Evolutionary conservation across 2,113 vertebrate genomes (phyloP).

Genomic region (Chrysochloris asiatica): DNA sequence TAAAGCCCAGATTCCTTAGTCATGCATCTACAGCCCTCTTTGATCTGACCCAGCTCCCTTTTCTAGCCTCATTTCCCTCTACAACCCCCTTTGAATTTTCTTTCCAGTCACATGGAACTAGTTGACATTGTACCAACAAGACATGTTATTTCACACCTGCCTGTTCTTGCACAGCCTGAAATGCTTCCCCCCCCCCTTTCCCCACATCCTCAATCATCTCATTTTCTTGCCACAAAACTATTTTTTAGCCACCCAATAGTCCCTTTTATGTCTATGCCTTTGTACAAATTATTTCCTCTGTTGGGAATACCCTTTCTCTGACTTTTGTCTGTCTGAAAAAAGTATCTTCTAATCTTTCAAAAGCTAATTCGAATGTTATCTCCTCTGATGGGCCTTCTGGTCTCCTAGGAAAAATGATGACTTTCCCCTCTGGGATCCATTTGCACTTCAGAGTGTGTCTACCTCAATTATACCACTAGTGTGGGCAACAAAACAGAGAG

Average conservation of each 20-base stretch:
- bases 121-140: background rate
- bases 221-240: background rate
- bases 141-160: background rate
- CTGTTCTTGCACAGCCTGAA: background rate
- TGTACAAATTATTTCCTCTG: background rate
- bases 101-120: background rate
- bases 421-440: background rate
- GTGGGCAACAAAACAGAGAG: background rate
- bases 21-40: background rate
- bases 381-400: background rate
- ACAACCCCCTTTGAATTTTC: background rate
- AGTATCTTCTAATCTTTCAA: slow-evolving; percentile 18
- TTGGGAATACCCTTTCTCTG: background rate
- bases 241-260: background rate
- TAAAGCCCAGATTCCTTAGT: background rate
- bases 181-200: background rate
- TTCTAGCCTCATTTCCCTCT: background rate
- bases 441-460: background rate
- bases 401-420: background rate
- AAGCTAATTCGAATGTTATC: background rate
- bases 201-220: background rate
- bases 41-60: background rate
- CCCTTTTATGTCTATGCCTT: slow-evolving; percentile 26
- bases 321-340: slow-evolving; percentile 5
- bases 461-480: background rate